Percentiles rank a stretch among this genome's conserved stretches.
Evolutionary conservation across 2,797 vertebrate genomes (phyloP).

Genomic region (Echeneis naucrates): DNA sequence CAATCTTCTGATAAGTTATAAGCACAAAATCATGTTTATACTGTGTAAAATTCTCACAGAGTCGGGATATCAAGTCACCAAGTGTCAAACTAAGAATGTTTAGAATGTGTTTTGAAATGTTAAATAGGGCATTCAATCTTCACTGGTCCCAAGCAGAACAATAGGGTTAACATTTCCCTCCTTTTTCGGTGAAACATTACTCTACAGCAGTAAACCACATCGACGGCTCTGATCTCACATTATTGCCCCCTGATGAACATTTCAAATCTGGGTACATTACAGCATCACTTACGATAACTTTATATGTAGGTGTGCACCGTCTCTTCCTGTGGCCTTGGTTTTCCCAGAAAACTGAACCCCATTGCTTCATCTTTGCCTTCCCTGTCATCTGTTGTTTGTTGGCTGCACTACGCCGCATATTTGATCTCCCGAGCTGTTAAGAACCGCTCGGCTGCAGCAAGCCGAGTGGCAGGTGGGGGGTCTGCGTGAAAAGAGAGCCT

Average conservation of each 20-base stretch:
- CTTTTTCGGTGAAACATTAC: neutral
- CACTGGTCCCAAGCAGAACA: neutral
- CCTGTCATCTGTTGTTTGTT: conserved; percentile 34
- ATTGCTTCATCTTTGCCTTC: conserved; percentile 23
- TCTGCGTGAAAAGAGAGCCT: conserved; percentile 33
- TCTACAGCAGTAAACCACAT: conserved; percentile 4
- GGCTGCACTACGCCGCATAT: conserved; percentile 42
- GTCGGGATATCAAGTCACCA: neutral
- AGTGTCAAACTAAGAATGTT: neutral
- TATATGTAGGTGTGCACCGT: conserved; percentile 16
- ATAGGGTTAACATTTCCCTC: neutral
- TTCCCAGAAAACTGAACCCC: conserved; percentile 54
- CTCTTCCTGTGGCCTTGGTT: conserved; percentile 35
- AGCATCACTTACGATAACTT: conserved; percentile 24
- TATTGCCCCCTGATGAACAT: conserved; percentile 6
- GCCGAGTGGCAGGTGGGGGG: conserved; percentile 12
- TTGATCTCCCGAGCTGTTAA: conserved; percentile 37
- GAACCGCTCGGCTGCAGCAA: conserved; percentile 34
- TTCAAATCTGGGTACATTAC: conserved; percentile 25
- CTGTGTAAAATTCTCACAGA: neutral
- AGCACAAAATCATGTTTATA: neutral
- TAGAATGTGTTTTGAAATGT: neutral
- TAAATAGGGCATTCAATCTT: neutral
- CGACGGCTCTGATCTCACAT: conserved; percentile 30
- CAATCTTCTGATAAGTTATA: neutral